phyloP scores from a whole-genome alignment of 2,113 vertebrate genomes.

The Pygoscelis antarcticus region DNA sequence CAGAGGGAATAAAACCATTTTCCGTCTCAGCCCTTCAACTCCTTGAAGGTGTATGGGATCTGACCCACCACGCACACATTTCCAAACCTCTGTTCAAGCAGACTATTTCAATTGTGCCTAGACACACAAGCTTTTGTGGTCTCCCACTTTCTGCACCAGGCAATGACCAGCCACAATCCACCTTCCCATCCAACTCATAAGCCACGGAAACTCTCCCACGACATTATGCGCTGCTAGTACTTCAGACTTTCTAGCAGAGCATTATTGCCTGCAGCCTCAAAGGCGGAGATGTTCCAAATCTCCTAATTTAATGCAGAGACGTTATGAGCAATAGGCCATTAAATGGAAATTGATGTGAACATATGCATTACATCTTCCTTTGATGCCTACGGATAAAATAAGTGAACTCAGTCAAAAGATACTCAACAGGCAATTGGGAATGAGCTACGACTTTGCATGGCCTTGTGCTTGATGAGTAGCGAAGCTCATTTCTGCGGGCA shows the following conservation, averaged over 20 bases:
- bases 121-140: background rate
- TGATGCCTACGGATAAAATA: background rate
- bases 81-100: background rate
- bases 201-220: conserved; percentile 24
- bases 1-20: background rate
- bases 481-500: background rate
- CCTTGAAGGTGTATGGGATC: background rate
- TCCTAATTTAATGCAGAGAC: conserved; percentile 18
- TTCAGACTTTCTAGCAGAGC: background rate
- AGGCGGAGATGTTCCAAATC: background rate
- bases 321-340: background rate
- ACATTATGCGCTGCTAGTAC: rapidly evolving
- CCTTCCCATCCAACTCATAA: background rate
- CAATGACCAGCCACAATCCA: background rate
- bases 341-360: background rate
- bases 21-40: background rate
- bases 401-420: background rate
- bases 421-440: background rate
- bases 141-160: background rate
- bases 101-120: background rate
- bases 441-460: background rate
- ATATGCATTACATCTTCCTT: background rate
- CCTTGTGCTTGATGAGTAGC: background rate
- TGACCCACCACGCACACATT: background rate
- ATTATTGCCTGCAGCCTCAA: background rate